Base-by-base conservation (phyloP, 64 coral and sea anemone genomes). In the Trachythela sp. region DNA sequence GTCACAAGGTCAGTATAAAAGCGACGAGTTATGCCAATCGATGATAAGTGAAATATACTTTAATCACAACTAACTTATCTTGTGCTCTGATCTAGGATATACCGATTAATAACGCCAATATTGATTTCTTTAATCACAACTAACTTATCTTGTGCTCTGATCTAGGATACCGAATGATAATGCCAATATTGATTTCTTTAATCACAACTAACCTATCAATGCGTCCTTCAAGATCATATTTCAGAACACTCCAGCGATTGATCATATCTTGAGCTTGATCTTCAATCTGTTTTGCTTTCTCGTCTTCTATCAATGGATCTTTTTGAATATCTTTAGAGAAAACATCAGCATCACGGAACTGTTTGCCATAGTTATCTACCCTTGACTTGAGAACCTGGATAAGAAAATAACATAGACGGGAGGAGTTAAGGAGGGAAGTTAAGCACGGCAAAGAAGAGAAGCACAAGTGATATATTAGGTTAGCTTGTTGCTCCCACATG, bases 341-440 rank as follows among this genome's bases (percentile, higher is more conserved):
- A 36, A 18, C 75, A 22, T 37, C 33, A 39, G 9, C 31, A 35
- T 80, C 75, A 39, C 75, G 75, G 33, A 80, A 80, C 13, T 80
- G 75, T 80, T 80, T 80, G 34, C 75, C 75, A 80, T 80, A 80
- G 20, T 80, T 80, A 18, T 80, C 75, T 9, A 80, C 33, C 15
- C 75, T 35, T 35, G 33, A 37, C 37, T 80, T 80, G 33, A 80
- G 75, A 34, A 80, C 37, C 75, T 80, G 2, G 11, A 38, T 0
- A 35, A 80, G 2, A 80, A 22, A 22, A 31, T 6, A 68, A 8
- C 8, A 37, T 15, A 15, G 9, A 39, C 18, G 0, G 29, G 29
- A 22, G n/a, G 29, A 72, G 9, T 31, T 0, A 72, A 1, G 26
- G 1, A 27, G 68, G 29, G 29, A 1, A 22, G 13, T 26, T 13